Base-by-base conservation (phyloP, 2,113 vertebrate species). In the Pelusios castaneus region DNA sequence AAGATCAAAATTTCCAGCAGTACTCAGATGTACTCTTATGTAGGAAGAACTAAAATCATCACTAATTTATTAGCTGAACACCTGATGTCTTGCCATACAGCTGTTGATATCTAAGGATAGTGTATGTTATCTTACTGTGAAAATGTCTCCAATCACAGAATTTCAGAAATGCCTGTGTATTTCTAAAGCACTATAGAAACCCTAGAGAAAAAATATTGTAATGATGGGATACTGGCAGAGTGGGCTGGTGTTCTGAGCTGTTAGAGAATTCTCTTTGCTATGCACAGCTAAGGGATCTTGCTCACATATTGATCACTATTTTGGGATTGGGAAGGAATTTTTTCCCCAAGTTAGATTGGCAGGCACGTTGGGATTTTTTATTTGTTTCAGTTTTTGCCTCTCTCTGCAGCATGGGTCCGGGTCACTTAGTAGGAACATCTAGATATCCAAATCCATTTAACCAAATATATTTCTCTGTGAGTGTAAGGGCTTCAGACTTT, bases 1-100 rank as follows among this genome's bases (percentile, higher is more conserved):
- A 85, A 75, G 85, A 89, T 89, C 10, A 58, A 14, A 81, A 89
- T 91, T 95, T 91, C 43, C 87, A 70, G 38, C 21, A 83, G 29
- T 10, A 51, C 2, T 82, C 7, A 27, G 31, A 19, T 25, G 75
- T 78, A 19, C 73, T 83, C 14, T 34, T 93, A 84, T 27, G 31
- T 25, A 54, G 77, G 3, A 86, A 92, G 76, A 94, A n/a, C 79
- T 70, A 88, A 82, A 11, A 13, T 4, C 6, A 24, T 0, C 84
- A 10, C 73, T 16, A 25, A 41, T 73, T 41, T 12, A 25, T 92
- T 91, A 90, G 43, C 63, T 41, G 2, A 77, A 77, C 93, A 80
- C 38, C 58, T 88, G 3, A 17, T 93, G 31, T 43, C 80, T 2
- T 5, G 6, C 54, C 76, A 82, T 25, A 80, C 54, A 84, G 24